Base-by-base conservation (phyloP, 1,140 invertebrate genomes). In the Leptopilina boulardi region DNA sequence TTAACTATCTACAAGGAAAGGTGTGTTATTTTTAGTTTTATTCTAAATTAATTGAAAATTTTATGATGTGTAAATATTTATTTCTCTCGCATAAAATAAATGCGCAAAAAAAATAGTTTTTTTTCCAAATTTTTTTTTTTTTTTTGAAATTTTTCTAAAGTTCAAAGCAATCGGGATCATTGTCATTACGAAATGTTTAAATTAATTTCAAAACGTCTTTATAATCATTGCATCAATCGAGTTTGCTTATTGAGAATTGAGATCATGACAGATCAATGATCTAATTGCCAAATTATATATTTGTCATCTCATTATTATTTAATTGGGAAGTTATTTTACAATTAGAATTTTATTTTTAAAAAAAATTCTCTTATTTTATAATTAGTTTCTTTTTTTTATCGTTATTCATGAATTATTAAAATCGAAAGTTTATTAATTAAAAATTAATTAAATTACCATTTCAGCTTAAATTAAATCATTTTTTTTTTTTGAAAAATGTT, bases 121-220 rank as follows among this genome's bases (percentile, higher is more conserved):
- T 30, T 30, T 30, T 30, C 26, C 2, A 30, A 5, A 30, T 51
- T n/a, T 18, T 18, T 18, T 51, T 15, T 51, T 51, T 51, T 51
- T 18, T 18, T 15, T 51, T 8, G 4, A 3, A 8, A n/a, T 51
- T 18, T 51, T 51, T 51, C 18, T 51, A 18, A n/a, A 51, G 47
- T 51, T 51, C 47, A 51, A 18, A 9, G 34, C 34, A 38, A 51
- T 51, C 47, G 6, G n/a, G 47, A 51, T 51, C 47, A 51, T 51
- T 51, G 47, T 3, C 47, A n/a, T 51, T 51, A 51, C 47, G 47
- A 51, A 51, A 51, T 51, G 15, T 51, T n/a, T 38, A 9, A 51
- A 51, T 51, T 51, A 51, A 51, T 51, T 51, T 18, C 47, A 51
- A 51, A 51, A 51, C 47, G 4, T 51, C 56, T 30, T 66, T n/a